These are phyloP conservation scores for Helogale parvula DNA, from an alignment of 2,113 vertebrate genomes.

Conservation along the genomic window DNA sequence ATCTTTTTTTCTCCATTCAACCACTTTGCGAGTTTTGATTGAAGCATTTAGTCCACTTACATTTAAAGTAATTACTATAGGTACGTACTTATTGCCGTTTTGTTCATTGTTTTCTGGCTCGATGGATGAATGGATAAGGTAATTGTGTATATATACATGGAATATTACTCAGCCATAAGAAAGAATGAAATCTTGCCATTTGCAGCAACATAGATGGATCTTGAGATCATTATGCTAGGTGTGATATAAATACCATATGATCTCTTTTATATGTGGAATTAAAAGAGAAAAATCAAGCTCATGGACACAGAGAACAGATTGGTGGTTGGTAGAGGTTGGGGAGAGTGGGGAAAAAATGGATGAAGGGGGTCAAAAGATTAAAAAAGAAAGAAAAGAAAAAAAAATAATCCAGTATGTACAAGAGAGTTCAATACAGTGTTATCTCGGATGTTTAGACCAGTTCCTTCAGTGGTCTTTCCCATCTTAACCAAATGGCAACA, in stretches of 20 bases:
- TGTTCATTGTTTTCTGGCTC: background rate
- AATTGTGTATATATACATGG: background rate
- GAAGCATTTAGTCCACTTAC: background rate
- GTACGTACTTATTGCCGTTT: background rate
- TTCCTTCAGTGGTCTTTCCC: background rate
- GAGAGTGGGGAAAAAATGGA: background rate
- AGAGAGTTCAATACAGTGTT: background rate
- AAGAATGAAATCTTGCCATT: background rate
- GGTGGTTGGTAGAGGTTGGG: background rate
- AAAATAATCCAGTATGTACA: background rate
- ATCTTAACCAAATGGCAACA: background rate
- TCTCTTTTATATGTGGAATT: background rate
- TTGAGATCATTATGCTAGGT: background rate
- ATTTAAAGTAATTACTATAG: slow-evolving; percentile 27
- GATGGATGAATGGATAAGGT: background rate
- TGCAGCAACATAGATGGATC: background rate
- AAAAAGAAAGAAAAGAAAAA: background rate
- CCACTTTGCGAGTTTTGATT: background rate
- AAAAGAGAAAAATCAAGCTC: background rate
- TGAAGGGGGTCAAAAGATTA: background rate
- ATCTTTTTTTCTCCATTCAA: background rate
- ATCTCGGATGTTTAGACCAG: background rate
- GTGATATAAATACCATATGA: background rate
- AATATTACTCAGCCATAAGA: background rate
- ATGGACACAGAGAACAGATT: background rate